Evolutionary conservation across 2,888 invertebrate species (phyloP), one percentile per base, ranked within the genome.

Genomic region (Dryocosmus kuriphilus): DNA sequence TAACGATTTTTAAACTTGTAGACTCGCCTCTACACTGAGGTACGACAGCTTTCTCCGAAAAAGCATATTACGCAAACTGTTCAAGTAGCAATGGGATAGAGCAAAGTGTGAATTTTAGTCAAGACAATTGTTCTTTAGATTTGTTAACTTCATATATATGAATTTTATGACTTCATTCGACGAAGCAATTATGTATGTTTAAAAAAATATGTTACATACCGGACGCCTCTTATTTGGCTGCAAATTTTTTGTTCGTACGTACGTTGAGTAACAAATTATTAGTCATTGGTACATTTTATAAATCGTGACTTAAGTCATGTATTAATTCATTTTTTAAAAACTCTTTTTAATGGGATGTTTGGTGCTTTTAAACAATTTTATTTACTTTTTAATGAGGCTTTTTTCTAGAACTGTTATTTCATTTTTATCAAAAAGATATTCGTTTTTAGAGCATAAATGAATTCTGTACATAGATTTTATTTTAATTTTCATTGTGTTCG

Each of bases 91-190:
- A 46, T 41, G 65, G 35, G 16, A 65, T 24, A 65, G 35, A 65
- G 32, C 19, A 38, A 38, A 67, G n/a, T 63, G 63, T 63, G 63
- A 67, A 67, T 41, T 67, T 41, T 41, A 67, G 67, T 67, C 24
- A 41, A 41, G 41, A 67, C 19, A 46, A 67, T 27, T 67, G 46
- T 67, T 46, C 24, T 24, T 35, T 67, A 67, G 19, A 63, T 63
- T 38, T 35, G 22, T 30, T 38, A 63, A 63, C 22, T 38, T 63
- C 22, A 38, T 63, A 63, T 63, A 63, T 38, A 63, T 35, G 46
- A 41, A 27, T 24, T 46, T 27, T 46, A 46, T 46, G 67, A 46
- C 8, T 67, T 67, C 27, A 67, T 67, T 67, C 19, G 41, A 67
- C 67, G 46, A 67, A 46, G 67, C 27, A 67, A 30, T 67, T 67